Evolutionary conservation across 2,113 vertebrate genomes (phyloP).

Genomic region (Pristiophorus japonicus): DNA sequence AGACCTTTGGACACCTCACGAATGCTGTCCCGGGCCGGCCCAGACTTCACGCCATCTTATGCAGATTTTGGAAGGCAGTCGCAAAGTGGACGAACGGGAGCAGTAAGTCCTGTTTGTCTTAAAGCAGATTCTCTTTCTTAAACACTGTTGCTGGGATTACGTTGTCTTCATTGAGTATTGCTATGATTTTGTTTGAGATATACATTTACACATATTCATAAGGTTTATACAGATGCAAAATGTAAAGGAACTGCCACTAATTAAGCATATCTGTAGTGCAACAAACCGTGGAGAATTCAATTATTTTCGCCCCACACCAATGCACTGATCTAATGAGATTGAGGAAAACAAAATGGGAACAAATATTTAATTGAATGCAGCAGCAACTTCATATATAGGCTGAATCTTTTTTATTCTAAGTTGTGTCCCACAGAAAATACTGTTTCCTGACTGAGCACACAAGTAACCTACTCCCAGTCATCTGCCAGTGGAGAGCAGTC

Average conservation of each 20-base stretch:
- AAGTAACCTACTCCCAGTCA: background rate
- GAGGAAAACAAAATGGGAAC: background rate
- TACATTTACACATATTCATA: background rate
- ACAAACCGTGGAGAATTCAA: background rate
- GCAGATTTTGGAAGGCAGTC: conserved; percentile 88
- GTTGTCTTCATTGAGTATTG: too few relatives aligned
- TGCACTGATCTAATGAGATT: background rate
- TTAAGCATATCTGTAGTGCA: background rate
- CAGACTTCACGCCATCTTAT: conserved; percentile 94
- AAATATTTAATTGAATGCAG: background rate
- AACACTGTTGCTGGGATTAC: conserved; percentile 43
- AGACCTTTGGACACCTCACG: conserved; percentile 72
- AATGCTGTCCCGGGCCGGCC: conserved; percentile 81
- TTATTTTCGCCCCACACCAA: background rate
- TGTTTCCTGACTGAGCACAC: background rate
- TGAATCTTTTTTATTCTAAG: background rate
- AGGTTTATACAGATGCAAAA: background rate
- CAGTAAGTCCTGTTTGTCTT: conserved; percentile 64
- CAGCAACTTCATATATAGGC: background rate
- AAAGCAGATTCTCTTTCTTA: conserved; percentile 48
- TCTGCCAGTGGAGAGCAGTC: background rate
- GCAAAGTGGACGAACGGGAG: conserved; percentile 70
- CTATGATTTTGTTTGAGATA: background rate
- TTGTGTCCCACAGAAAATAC: background rate
- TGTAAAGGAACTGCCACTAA: background rate